These are phyloP conservation scores for Anhinga rufa DNA, from an alignment of 2,113 vertebrate species.

Conservation along the genomic window DNA sequence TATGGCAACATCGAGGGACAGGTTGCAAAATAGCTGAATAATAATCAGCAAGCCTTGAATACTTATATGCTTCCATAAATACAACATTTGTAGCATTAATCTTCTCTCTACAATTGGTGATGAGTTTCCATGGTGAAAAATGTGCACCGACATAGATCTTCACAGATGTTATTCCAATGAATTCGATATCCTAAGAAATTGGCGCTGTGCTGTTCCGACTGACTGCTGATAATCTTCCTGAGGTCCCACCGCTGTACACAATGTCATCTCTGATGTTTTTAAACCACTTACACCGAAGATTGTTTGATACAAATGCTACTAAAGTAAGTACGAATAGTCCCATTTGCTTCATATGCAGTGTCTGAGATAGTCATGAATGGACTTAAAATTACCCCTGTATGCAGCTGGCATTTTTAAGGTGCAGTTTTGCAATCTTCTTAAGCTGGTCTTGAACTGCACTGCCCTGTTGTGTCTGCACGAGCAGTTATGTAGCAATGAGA, in stretches of 20 bases:
- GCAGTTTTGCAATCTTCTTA: background rate
- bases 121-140: background rate
- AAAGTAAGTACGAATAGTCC: background rate
- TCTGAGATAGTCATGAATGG: background rate
- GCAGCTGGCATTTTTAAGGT: constrained; percentile 5
- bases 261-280: background rate
- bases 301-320: background rate
- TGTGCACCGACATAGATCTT: background rate
- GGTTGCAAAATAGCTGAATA: background rate
- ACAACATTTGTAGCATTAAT: background rate
- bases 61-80: background rate
- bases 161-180: background rate
- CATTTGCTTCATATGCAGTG: background rate
- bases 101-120: background rate
- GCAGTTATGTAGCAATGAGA: background rate
- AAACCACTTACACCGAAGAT: background rate
- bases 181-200: background rate
- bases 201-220: background rate
- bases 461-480: background rate
- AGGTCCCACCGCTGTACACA: background rate
- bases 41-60: background rate
- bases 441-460: background rate
- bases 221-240: background rate
- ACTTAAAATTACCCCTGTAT: background rate
- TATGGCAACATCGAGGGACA: background rate